Percentiles rank a stretch among this genome's conserved stretches.
phyloP scores from a whole-genome alignment of 2,888 invertebrate genomes.

The Eutolmus rufibarbis region DNA sequence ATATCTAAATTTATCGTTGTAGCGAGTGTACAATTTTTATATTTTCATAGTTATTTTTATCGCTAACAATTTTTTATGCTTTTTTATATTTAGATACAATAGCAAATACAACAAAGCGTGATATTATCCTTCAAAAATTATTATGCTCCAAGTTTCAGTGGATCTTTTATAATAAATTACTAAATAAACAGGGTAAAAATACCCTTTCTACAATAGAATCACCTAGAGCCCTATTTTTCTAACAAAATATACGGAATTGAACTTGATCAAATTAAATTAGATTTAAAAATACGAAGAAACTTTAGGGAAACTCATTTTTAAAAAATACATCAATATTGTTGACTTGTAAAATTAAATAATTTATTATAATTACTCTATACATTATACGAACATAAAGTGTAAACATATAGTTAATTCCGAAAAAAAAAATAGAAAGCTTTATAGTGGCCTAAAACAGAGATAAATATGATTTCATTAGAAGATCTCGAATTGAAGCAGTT shows the following conservation, averaged over 20 bases:
- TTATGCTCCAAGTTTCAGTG: too few relatives aligned
- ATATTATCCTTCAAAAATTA: too few relatives aligned
- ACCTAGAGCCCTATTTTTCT: neutral
- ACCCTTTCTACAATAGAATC: neutral
- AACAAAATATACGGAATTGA: neutral
- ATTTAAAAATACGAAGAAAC: neutral
- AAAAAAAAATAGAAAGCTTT: neutral
- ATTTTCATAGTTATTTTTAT: too few relatives aligned
- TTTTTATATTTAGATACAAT: too few relatives aligned
- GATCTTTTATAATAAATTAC: too few relatives aligned
- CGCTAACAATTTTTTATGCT: too few relatives aligned
- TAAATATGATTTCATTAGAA: neutral
- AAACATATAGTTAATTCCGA: neutral
- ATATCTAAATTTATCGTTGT: too few relatives aligned
- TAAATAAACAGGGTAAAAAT: neutral
- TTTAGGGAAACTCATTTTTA: neutral
- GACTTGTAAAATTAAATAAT: neutral
- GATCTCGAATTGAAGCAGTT: neutral
- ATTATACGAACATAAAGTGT: neutral
- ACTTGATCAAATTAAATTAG: neutral
- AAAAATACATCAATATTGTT: neutral
- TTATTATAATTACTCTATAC: neutral
- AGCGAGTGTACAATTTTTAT: too few relatives aligned
- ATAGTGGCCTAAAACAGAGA: neutral
- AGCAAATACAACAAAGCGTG: too few relatives aligned